Evolutionary conservation across 2,888 invertebrate genomes (phyloP), one percentile per base, ranked within the genome.

Genomic region (Neria commutata): DNA sequence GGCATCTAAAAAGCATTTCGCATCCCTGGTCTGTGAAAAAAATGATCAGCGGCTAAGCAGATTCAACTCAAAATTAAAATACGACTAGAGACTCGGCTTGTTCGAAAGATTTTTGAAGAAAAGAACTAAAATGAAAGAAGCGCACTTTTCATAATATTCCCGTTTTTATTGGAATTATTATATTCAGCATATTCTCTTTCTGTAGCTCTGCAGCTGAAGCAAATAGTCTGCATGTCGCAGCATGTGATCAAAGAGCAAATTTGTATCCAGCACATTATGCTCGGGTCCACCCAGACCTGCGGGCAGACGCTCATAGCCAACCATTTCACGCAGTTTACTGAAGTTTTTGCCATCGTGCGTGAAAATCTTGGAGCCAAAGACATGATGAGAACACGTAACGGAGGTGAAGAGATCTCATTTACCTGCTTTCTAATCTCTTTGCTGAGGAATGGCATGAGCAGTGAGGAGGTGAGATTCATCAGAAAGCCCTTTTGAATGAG

Each of bases 391-490:
- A 49, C 2, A n/a, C 2, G 29, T 17, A 16, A 49, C 10, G 14
- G 17, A 24, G 2, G 16, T 33, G 21, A 10, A 17, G 3, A 19
- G 14, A 45, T 11, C 10, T 5, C 10, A 61, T 67, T 67, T 66
- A 80, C 79, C 10, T 68, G 68, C 42, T 78, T 77, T 48, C 74
- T 75, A 4, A 78, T 68, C 19, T 75, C 74, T 57, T 75, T 78
- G 62, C 73, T 75, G 72, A 80, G 71, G 19, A 80, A 75, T 17
- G 79, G 76, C 67, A 80, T 69, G 48, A 80, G 66, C 25, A 80
- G 60, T 3, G 76, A 67, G 4, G 76, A 67, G 1, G 76, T 73
- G 2, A 77, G 67, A 51, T 74, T 78, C 72, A 78, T 74, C 0
- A 80, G 58, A 34, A 77, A 73, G 3, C 80, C 79, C 1, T 72